Base-by-base conservation (phyloP, 2,888 invertebrate genomes). In the Onchidella celtica region DNA sequence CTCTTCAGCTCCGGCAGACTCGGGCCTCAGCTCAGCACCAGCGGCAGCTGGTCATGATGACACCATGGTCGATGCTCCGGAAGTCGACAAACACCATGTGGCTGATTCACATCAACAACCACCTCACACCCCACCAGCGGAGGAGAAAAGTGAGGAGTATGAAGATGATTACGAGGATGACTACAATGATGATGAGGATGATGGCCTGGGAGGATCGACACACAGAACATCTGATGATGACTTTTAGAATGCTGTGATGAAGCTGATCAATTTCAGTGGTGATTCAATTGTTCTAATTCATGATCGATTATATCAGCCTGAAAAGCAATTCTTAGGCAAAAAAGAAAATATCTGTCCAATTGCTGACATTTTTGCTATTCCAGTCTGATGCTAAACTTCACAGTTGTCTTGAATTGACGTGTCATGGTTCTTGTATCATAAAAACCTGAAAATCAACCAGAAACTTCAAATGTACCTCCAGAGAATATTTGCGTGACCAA, bases 131-230 rank as follows among this genome's bases (percentile, higher is more conserved):
- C 47, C 38, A 27, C 57, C 72, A 36, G 79, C 75, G 17, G 68
- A 72, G 6, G 78, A 83, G 32, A 68, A 80, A 36, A 63, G 57
- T 55, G 68, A 74, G 27, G 85, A 85, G 4, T 61, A 80, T 47
- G 83, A 83, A n/a, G 81, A 85, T 29, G 85, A 85, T 55, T 84
- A 85, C 79, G 84, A 86, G 40, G 84, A 82, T 73, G 83, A 83
- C 40, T 81, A 84, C 63, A 82, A 84, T 69, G 85, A 68, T 40
- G 83, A 78, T 75, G 79, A 85, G n/a, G 84, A 82, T 36, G 79
- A 79, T 17, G 77, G 68, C 21, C 75, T 75, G 21, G 83, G 63
- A 14, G 79, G 55, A 4, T 65, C 66, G 6, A 77, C 81, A 27
- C 82, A 83, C 34, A 65, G 81, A 73, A 79, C 80, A 11, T 86